These are phyloP conservation scores for Clistopyga incitator DNA, from an alignment of 2,888 invertebrate genomes.

Conservation along the genomic window DNA sequence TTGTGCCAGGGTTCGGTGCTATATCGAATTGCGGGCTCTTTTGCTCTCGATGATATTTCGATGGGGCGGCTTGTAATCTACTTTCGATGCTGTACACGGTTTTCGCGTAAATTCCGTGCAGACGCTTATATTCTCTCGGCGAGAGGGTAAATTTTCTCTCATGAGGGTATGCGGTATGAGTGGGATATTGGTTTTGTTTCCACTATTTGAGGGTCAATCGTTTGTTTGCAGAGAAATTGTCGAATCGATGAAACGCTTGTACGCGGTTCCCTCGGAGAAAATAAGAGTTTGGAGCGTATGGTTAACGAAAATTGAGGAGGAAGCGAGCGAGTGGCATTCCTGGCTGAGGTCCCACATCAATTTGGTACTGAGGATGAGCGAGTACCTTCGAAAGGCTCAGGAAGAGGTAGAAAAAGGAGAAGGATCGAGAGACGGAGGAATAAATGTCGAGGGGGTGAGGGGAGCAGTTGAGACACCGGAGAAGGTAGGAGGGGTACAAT, in stretches of 20 bases:
- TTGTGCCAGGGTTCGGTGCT: constrained; percentile 55
- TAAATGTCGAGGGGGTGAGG: constrained; percentile 19
- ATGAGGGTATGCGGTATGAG: not conserved
- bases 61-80: constrained; percentile 49
- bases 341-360: constrained; percentile 77
- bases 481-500: constrained; percentile 20
- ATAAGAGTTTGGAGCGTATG: constrained; percentile 77
- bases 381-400: constrained; percentile 67
- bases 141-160: constrained; percentile 43
- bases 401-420: constrained; percentile 25
- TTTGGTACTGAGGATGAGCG: constrained; percentile 71
- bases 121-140: constrained; percentile 52
- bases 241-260: constrained; percentile 71
- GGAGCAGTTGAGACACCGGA: not conserved
- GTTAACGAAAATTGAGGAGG: constrained; percentile 76
- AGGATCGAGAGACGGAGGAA: not conserved
- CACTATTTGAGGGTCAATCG: constrained; percentile 10
- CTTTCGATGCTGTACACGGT: constrained; percentile 63
- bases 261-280: constrained; percentile 76
- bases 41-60: constrained; percentile 56
- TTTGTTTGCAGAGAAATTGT: constrained; percentile 64
- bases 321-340: constrained; percentile 75
- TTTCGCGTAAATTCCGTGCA: constrained; percentile 62
- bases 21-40: constrained; percentile 40
- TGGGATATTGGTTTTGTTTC: constrained; percentile 12